Evolutionary conservation across 2,113 vertebrate species (phyloP).

Genomic region (Cinclus mexicanus): DNA sequence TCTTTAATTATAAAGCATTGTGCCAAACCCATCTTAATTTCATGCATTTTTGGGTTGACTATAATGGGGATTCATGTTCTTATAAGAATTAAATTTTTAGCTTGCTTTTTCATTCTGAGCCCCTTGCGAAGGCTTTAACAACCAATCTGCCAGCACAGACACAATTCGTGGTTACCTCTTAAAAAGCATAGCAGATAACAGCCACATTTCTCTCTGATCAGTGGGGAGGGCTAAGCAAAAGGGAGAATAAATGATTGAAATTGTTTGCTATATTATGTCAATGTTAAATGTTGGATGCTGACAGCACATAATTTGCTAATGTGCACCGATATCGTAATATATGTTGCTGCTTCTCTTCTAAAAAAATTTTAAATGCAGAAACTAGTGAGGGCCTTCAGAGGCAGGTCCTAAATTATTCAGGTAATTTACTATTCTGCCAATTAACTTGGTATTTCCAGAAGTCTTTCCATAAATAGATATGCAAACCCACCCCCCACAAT

Average conservation of each 20-base stretch:
- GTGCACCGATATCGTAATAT: background rate
- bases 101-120: background rate
- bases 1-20: conserved; percentile 44
- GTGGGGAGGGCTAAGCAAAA: background rate
- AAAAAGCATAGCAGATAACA: background rate
- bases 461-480: background rate
- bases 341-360: background rate
- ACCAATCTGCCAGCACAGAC: background rate
- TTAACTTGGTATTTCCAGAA: background rate
- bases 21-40: conserved; percentile 36
- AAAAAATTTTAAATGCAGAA: background rate
- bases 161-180: background rate
- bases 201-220: background rate
- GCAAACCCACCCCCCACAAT: background rate
- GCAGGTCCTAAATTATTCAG: background rate
- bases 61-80: conserved; percentile 20
- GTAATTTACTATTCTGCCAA: background rate
- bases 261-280: background rate
- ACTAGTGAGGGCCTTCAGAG: background rate
- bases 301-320: background rate
- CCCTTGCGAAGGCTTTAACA: background rate
- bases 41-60: conserved; percentile 14
- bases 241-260: background rate
- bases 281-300: background rate
- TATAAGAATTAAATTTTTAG: conserved; percentile 15